Conservation (phyloP, 2,888 invertebrate genomes). For the Capitulum mitella region DNA sequence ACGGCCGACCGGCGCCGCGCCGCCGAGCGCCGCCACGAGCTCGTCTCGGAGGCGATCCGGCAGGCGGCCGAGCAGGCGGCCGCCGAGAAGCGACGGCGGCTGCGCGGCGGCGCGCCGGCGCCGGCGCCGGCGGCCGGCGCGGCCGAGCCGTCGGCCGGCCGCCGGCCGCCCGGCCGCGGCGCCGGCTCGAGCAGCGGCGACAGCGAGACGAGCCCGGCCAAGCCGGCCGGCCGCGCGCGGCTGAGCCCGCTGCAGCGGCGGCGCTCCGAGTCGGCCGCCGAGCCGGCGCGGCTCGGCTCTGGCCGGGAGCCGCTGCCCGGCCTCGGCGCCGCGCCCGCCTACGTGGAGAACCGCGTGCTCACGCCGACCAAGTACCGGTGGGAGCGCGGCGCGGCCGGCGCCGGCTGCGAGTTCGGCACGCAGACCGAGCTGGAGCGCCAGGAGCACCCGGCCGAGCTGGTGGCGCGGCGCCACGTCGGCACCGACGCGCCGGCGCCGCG, state of each 20-base stretch:
- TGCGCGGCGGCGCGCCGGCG: background rate
- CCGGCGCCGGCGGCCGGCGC: background rate
- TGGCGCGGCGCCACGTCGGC: background rate
- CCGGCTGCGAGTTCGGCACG: slow-evolving; percentile 36
- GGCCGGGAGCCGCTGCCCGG: slow-evolving; percentile 41
- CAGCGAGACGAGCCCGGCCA: background rate
- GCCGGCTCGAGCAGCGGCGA: slow-evolving; percentile 2
- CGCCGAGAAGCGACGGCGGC: background rate
- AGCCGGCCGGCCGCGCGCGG: background rate
- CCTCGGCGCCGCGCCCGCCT: slow-evolving; percentile 39
- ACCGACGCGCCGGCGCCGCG: background rate
- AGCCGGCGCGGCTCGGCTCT: background rate
- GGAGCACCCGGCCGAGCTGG: background rate
- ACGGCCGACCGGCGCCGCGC: background rate
- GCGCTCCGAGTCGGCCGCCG: background rate
- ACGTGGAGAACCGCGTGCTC: slow-evolving; percentile 46
- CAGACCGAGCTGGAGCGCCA: slow-evolving; percentile 36
- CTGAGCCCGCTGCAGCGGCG: slow-evolving; percentile 1
- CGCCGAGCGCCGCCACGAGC: background rate
- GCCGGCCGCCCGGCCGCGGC: background rate
- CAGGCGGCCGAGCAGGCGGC: background rate
- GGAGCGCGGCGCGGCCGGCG: background rate
- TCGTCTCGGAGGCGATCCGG: background rate
- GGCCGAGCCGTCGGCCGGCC: background rate
- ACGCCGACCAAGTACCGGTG: slow-evolving; percentile 53